A percentile compares a stretch with the other conserved stretches of the same genome.
Evolutionary conservation across 2,113 vertebrate genomes (phyloP).

Genomic region (Lethenteron camtschaticum): DNA sequence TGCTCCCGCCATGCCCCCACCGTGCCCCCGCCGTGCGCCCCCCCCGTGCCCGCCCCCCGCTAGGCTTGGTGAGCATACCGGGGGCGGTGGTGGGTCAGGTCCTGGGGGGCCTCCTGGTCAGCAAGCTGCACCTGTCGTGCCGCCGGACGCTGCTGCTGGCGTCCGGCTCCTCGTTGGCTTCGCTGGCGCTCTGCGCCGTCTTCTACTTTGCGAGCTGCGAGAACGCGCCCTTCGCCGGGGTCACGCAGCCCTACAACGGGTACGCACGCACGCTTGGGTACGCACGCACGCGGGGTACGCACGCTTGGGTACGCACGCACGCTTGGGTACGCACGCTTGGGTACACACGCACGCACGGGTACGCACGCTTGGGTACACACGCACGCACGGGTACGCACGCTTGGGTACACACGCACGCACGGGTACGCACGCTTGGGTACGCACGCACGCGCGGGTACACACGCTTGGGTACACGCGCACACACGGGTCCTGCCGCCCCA

Average conservation of each 20-base stretch:
- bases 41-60: neutral
- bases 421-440: neutral
- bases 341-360: neutral
- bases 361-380: conserved; percentile 6
- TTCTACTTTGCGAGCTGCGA: conserved; percentile 30
- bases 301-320: neutral
- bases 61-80: conserved; percentile 36
- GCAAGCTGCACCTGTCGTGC: conserved; percentile 30
- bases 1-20: too few species aligned
- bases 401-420: neutral
- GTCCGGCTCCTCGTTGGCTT: conserved; percentile 17
- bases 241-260: conserved; percentile 33
- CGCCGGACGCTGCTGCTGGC: conserved; percentile 28
- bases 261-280: conserved; percentile 16
- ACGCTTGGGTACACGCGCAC: neutral
- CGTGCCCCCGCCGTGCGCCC: too few species aligned
- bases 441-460: neutral
- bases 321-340: neutral
- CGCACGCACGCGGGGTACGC: neutral
- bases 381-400: conserved; percentile 25
- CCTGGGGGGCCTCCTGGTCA: conserved; percentile 33
- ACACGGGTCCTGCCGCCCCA: neutral
- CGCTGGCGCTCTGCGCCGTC: conserved; percentile 21
- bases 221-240: conserved; percentile 34
- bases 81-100: conserved; percentile 42